phyloP scores from a whole-genome alignment of 2,797 vertebrate species.

The Natrix natrix region DNA sequence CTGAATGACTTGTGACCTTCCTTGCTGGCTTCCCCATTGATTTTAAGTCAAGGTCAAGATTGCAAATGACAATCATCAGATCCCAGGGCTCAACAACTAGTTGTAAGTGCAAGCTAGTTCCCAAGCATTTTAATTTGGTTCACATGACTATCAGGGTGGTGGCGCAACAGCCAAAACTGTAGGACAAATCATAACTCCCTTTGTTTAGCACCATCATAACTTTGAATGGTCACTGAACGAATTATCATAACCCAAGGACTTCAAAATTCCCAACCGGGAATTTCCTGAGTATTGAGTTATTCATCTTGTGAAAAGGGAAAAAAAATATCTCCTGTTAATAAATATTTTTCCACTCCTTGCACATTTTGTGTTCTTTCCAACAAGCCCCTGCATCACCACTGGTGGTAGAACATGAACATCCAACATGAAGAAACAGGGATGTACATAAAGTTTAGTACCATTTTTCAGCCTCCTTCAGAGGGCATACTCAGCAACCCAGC shows the following conservation, averaged over 20 bases:
- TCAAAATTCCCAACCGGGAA: neutral
- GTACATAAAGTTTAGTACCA: neutral
- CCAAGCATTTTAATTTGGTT: neutral
- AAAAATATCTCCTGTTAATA: neutral
- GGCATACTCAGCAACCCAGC: neutral
- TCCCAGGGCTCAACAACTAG: neutral
- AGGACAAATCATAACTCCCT: neutral
- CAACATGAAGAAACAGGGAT: neutral
- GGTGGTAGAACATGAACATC: neutral
- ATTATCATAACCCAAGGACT: neutral
- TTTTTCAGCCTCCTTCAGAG: neutral
- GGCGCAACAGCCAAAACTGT: neutral
- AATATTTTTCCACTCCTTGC: neutral
- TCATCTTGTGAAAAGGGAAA: neutral
- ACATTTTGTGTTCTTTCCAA: neutral
- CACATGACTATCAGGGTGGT: neutral
- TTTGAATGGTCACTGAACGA: neutral
- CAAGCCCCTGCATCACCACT: neutral
- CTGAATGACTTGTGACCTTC: neutral
- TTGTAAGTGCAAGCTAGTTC: neutral
- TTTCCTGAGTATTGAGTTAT: neutral
- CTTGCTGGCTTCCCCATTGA: neutral
- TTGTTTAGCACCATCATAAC: neutral
- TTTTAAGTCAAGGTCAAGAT: neutral
- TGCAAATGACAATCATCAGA: neutral